These are phyloP conservation scores for Psilanteris sp. DNA, from an alignment of 1,140 invertebrate species.

Conservation along the genomic window DNA sequence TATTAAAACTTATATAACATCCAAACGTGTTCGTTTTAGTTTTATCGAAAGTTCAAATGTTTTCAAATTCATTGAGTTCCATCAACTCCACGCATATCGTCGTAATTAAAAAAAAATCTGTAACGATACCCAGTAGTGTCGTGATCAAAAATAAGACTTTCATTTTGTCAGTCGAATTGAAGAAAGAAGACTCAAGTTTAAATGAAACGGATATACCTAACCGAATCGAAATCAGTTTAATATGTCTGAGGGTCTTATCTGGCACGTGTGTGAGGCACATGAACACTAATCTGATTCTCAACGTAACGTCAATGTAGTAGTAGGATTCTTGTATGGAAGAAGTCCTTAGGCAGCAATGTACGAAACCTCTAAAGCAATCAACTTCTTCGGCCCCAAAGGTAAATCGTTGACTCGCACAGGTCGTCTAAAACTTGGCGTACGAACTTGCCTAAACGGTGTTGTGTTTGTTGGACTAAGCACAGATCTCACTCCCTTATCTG, in stretches of 20 bases:
- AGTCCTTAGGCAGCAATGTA: conserved; percentile 49
- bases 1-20: too few species aligned
- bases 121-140: conserved; percentile 1
- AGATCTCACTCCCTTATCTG: conserved; percentile 30
- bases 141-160: too few species aligned
- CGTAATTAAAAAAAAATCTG: too few species aligned
- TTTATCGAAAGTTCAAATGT: neutral
- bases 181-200: too few species aligned
- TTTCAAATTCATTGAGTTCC: conserved; percentile 5
- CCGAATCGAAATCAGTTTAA: conserved; percentile 41
- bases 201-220: conserved; percentile 30
- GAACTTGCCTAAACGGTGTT: conserved; percentile 5
- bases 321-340: conserved; percentile 39
- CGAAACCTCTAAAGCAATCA: conserved; percentile 56
- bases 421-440: conserved; percentile 7
- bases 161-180: too few species aligned
- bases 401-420: conserved; percentile 27
- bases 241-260: conserved; percentile 32
- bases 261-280: conserved; percentile 28
- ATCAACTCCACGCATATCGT: too few species aligned
- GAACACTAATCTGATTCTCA: conserved; percentile 44
- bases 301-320: conserved; percentile 14
- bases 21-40: too few species aligned
- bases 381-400: conserved; percentile 45
- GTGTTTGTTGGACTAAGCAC: conserved; percentile 14